phyloP scores from a whole-genome alignment of 2,888 invertebrate species.

The Sceliomorpha sp. region DNA sequence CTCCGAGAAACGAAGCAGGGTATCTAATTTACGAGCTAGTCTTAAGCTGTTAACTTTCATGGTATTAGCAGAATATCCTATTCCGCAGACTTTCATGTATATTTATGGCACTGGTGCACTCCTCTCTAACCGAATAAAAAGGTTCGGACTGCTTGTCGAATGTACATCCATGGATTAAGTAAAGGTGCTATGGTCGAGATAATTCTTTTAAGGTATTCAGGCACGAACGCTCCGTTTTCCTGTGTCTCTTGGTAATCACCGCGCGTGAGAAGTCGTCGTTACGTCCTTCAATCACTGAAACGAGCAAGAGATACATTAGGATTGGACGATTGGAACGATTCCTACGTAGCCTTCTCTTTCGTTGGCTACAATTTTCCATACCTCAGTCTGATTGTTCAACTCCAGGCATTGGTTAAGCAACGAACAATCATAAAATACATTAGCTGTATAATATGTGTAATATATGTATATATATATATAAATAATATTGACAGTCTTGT shows the following conservation, averaged over 20 bases:
- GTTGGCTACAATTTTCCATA: no score
- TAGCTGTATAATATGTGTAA: no score
- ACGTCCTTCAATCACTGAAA: conserved; percentile 41
- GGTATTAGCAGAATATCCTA: conserved; percentile 17
- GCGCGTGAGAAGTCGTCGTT: conserved; percentile 5
- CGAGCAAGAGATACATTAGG: no score
- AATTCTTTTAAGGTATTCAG: conserved; percentile 52
- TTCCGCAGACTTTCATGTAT: conserved; percentile 46
- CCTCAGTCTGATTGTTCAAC: conserved; percentile 62
- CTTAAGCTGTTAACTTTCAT: conserved; percentile 30
- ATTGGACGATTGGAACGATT: no score
- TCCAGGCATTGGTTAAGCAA: conserved; percentile 63
- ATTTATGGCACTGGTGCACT: conserved; percentile 51
- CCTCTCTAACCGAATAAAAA: conserved; percentile 24
- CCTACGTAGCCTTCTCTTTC: no score
- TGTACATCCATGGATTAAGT: conserved; percentile 41
- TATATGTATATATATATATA: no score
- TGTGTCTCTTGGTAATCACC: conserved; percentile 1
- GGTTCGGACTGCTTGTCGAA: conserved; percentile 30
- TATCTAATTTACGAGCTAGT: no score
- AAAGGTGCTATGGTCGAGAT: conserved; percentile 54
- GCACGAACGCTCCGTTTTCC: conserved; percentile 53
- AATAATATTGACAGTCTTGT: conserved; percentile 47
- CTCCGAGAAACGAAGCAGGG: no score
- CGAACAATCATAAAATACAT: conserved; percentile 63